A percentile compares a stretch with the other conserved stretches of the same genome.
Conservation (phyloP, 2,113 vertebrate genomes). For the Myrmophylax atrothorax region DNA sequence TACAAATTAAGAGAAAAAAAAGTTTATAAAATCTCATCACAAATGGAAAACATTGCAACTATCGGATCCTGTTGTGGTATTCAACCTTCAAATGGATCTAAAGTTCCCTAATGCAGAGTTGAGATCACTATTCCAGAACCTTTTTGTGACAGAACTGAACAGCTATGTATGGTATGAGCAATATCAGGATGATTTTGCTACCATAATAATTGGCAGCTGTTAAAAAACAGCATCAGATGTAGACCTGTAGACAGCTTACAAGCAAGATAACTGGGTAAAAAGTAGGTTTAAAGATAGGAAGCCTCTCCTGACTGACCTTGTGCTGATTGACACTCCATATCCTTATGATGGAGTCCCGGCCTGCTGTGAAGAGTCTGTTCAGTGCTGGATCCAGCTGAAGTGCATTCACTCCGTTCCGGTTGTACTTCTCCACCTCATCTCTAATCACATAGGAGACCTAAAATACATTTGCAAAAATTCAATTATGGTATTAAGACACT, state of each 20-base stretch:
- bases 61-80: background rate
- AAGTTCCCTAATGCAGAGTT: background rate
- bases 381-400: constrained; percentile 93
- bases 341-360: constrained; percentile 95
- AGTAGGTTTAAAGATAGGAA: background rate
- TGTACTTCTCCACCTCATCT: constrained; percentile 98
- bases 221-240: background rate
- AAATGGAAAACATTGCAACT: background rate
- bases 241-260: background rate
- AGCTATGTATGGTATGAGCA: background rate
- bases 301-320: constrained; percentile 80
- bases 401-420: constrained; percentile 95
- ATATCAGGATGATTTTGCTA: background rate
- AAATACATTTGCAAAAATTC: constrained; percentile 17
- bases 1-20: constrained; percentile 70
- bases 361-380: constrained; percentile 96
- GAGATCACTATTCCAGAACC: background rate
- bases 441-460: constrained; percentile 98
- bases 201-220: background rate
- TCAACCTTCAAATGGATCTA: background rate
- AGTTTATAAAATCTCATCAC: background rate
- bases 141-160: background rate
- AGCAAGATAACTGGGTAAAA: background rate
- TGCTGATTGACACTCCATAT: constrained; percentile 99
- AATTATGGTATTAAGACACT: background rate